phyloP scores from a whole-genome alignment of 2,797 vertebrate species.

The Molossus alvarezi region DNA sequence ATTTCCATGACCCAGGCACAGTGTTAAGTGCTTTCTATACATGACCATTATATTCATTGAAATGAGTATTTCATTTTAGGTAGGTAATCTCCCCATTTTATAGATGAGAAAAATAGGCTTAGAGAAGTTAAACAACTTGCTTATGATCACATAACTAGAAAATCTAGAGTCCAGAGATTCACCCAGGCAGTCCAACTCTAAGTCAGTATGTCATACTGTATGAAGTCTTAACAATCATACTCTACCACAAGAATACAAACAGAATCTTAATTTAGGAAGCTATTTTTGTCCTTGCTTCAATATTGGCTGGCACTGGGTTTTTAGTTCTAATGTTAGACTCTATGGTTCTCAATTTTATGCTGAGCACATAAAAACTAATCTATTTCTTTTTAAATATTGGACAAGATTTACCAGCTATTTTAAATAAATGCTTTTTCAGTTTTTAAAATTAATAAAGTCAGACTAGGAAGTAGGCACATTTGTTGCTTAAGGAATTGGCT shows the following conservation, averaged over 20 bases:
- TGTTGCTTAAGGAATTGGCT: background rate
- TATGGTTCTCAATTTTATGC: constrained; percentile 45
- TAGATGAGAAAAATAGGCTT: constrained; percentile 29
- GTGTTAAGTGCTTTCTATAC: background rate
- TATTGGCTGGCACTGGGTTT: background rate
- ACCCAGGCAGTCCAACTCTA: background rate
- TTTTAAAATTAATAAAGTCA: constrained; percentile 66
- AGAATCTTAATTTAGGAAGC: background rate
- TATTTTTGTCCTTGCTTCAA: background rate
- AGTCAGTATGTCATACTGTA: background rate
- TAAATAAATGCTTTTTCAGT: constrained; percentile 8
- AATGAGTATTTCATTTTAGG: background rate
- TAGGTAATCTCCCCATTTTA: background rate
- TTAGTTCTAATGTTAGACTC: constrained; percentile 1
- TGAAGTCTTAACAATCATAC: background rate
- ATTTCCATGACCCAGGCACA: background rate
- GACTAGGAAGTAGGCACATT: constrained; percentile 21
- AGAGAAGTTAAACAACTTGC: constrained; percentile 10
- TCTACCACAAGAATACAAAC: background rate
- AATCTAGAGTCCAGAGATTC: background rate
- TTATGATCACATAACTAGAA: background rate
- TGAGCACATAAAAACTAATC: background rate
- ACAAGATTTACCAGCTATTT: constrained; percentile 46
- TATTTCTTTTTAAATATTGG: constrained; percentile 19
- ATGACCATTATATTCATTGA: background rate